A percentile compares a stretch with the other conserved stretches of the same genome.
These are phyloP conservation scores for Pogoniulus pusillus DNA, from an alignment of 2,797 vertebrate genomes.

Conservation along the genomic window DNA sequence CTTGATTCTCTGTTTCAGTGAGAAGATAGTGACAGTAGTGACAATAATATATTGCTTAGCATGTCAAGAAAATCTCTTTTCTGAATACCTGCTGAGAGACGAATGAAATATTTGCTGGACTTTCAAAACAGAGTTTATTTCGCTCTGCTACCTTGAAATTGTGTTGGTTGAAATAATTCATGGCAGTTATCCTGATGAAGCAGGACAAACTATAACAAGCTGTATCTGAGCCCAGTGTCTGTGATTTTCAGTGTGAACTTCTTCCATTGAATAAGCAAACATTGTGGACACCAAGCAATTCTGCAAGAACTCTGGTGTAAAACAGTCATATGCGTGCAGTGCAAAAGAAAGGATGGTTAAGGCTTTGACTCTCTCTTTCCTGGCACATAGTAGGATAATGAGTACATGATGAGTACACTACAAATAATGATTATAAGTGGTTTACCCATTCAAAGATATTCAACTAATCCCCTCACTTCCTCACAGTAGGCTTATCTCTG, in stretches of 20 bases:
- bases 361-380: background rate
- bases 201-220: background rate
- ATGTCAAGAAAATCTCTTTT: background rate
- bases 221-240: background rate
- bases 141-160: background rate
- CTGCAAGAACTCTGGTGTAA: background rate
- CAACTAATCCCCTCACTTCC: constrained; percentile 4
- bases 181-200: background rate
- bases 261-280: background rate
- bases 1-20: background rate
- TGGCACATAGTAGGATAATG: background rate
- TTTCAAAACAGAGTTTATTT: constrained; percentile 13
- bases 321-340: background rate
- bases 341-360: background rate
- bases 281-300: background rate
- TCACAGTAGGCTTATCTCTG: constrained; percentile 17
- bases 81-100: background rate
- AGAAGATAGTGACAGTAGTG: background rate
- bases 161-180: constrained; percentile 2
- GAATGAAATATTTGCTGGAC: constrained; percentile 1
- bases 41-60: background rate
- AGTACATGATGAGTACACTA: background rate
- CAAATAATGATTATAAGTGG: constrained; percentile 1
- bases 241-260: background rate
- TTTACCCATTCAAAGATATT: constrained; percentile 8